A percentile compares a stretch with the other conserved stretches of the same genome.
phyloP scores from a whole-genome alignment of 2,888 invertebrate species.

The Diloba caeruleocephala region DNA sequence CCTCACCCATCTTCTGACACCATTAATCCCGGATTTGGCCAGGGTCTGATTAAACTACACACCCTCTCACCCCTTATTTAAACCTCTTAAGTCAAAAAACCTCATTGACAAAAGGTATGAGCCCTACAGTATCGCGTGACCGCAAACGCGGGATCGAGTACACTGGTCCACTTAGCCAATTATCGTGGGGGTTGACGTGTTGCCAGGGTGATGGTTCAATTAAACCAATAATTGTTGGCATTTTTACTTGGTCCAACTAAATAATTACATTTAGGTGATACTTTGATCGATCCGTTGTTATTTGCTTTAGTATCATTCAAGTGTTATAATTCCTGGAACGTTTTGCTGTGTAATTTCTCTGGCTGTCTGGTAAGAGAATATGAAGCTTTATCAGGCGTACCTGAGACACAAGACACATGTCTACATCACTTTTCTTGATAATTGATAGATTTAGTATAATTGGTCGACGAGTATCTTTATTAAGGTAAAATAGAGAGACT shows the following conservation, averaged over 20 bases:
- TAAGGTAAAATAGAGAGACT: too few species aligned
- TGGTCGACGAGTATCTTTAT: too few species aligned
- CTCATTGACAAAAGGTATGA: constrained; percentile 35
- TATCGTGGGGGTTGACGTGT: constrained; percentile 73
- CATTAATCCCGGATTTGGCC: constrained; percentile 18
- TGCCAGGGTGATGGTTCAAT: constrained; percentile 76
- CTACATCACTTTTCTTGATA: too few species aligned
- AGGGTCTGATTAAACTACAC: constrained; percentile 3
- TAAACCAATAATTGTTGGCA: constrained; percentile 67
- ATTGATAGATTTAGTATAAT: too few species aligned
- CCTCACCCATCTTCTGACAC: too few species aligned
- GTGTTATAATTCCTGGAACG: neutral
- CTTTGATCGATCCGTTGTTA: constrained; percentile 3
- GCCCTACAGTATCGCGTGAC: constrained; percentile 73
- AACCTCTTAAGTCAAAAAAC: constrained; percentile 40
- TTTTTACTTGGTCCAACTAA: constrained; percentile 41
- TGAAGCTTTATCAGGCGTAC: neutral
- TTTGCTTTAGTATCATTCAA: constrained; percentile 1
- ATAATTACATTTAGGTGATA: constrained; percentile 14
- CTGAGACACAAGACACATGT: too few species aligned
- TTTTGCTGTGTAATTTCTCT: neutral
- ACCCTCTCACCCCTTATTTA: constrained; percentile 3
- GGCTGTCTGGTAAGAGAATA: neutral
- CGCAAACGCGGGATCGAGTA: constrained; percentile 70
- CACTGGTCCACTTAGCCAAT: constrained; percentile 78